Evolutionary conservation across 2,888 invertebrate genomes (phyloP), one percentile per base, ranked within the genome.

Genomic region (Platynereis dumerilii): DNA sequence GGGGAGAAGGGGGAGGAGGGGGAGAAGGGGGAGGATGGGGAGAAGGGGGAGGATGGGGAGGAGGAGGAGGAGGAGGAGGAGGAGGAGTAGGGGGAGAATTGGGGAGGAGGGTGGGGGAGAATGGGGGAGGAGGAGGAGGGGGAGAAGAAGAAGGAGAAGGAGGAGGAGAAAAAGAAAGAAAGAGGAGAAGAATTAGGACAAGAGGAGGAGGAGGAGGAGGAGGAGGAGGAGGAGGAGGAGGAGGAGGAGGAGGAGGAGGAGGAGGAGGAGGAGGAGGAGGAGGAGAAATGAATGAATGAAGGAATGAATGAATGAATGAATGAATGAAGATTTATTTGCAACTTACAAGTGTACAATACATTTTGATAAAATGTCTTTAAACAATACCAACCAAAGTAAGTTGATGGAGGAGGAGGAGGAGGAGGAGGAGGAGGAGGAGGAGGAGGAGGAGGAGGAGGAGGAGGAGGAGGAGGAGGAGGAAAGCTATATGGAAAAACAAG

Each of bases 361-460:
- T n/a, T n/a, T n/a, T n/a, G n/a, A n/a, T n/a, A n/a, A n/a, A n/a
- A n/a, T n/a, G n/a, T n/a, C n/a, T n/a, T n/a, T n/a, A n/a, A n/a
- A n/a, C n/a, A n/a, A n/a, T n/a, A n/a, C n/a, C n/a, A n/a, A n/a
- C n/a, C n/a, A n/a, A n/a, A n/a, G n/a, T n/a, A n/a, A n/a, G n/a
- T n/a, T n/a, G n/a, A n/a, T 2, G 59, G 48, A 27, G 28, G 28
- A 59, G 12, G 58, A 42, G 20, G 24, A 52, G 24, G 24, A 24
- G 20, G 20, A 52, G n/a, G 24, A 22, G 24, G 52, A 24, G 24
- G 24, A 24, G 24, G n/a, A 24, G 20, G 29, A 20, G 26, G 59
- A 26, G 45, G 28, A 27, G 48, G 27, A 59, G 45, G 24, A n/a
- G 12, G 58, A 58, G 26, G 34, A 44, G 44, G 24, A 52, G 58